phyloP scores from a whole-genome alignment of 2,797 vertebrate species.

The Xiphophorus birchmanni region DNA sequence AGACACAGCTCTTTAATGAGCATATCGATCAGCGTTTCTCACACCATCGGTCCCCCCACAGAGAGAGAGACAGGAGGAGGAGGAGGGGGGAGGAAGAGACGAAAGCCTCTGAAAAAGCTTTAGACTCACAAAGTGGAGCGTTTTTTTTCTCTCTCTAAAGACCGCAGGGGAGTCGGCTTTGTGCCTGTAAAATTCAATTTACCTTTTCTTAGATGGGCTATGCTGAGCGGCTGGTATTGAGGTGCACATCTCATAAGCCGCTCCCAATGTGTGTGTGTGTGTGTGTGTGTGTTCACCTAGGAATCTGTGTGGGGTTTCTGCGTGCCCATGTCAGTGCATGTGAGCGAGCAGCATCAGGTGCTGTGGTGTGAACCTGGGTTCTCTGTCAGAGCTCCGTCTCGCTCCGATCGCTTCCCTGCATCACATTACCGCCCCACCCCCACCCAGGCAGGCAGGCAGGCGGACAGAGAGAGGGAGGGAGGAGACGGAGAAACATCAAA shows the following conservation, averaged over 20 bases:
- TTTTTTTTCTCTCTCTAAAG: conserved; percentile 48
- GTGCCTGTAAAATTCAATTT: conserved; percentile 80
- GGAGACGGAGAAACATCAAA: conserved; percentile 50
- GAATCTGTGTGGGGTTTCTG: neutral
- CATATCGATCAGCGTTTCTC: conserved; percentile 74
- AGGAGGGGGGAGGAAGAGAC: conserved; percentile 62
- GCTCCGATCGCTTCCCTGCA: conserved; percentile 74
- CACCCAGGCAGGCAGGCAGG: conserved; percentile 43
- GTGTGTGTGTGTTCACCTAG: conserved; percentile 20
- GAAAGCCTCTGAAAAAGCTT: conserved; percentile 74
- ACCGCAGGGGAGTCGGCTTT: conserved; percentile 76
- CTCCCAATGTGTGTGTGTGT: conserved; percentile 35
- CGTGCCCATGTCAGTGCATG: neutral
- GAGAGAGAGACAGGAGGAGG: conserved; percentile 26
- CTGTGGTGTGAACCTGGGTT: conserved; percentile 63
- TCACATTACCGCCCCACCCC: conserved; percentile 73
- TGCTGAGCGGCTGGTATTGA: conserved; percentile 54
- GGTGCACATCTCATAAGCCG: conserved; percentile 57
- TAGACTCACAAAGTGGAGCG: conserved; percentile 70
- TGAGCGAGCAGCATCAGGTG: conserved; percentile 52
- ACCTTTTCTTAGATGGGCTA: conserved; percentile 76
- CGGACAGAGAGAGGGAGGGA: conserved; percentile 41
- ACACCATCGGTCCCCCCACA: conserved; percentile 69
- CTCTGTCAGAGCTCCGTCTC: conserved; percentile 62
- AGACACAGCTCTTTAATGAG: conserved; percentile 76